Conservation (phyloP, 2,888 invertebrate species). For the Ditula angustiorana region DNA sequence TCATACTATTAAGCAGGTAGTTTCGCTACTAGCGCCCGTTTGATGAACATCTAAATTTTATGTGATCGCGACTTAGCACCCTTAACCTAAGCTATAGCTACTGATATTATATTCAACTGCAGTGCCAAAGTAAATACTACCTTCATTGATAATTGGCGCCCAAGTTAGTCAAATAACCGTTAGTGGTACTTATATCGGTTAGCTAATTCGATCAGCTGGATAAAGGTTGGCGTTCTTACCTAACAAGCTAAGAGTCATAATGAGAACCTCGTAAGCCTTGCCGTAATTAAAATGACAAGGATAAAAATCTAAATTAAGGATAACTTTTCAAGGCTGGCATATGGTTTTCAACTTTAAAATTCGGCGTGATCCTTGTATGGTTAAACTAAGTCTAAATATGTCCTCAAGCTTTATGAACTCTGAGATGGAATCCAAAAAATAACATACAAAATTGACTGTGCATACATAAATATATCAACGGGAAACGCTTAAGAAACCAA, state of each 20-base stretch:
- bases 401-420: neutral
- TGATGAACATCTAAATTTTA: neutral
- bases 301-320: too few species aligned
- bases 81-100: neutral
- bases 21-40: slow-evolving; percentile 20
- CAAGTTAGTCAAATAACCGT: too few species aligned
- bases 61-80: neutral
- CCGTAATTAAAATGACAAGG: too few species aligned
- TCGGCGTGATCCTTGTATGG: too few species aligned
- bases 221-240: too few species aligned
- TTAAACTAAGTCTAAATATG: neutral
- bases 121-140: neutral
- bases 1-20: slow-evolving; percentile 35
- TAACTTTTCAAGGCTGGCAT: too few species aligned
- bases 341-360: too few species aligned
- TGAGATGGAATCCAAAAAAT: neutral
- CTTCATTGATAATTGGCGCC: too few species aligned
- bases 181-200: too few species aligned
- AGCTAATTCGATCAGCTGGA: too few species aligned
- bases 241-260: too few species aligned
- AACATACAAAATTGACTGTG: slow-evolving; percentile 11
- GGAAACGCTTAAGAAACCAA: slow-evolving; percentile 25
- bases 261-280: too few species aligned
- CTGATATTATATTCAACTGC: neutral
- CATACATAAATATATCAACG: slow-evolving; percentile 9